Evolutionary conservation across 2,888 invertebrate genomes (phyloP), one percentile per base, ranked within the genome.

Genomic region (Pelosia muscerda): DNA sequence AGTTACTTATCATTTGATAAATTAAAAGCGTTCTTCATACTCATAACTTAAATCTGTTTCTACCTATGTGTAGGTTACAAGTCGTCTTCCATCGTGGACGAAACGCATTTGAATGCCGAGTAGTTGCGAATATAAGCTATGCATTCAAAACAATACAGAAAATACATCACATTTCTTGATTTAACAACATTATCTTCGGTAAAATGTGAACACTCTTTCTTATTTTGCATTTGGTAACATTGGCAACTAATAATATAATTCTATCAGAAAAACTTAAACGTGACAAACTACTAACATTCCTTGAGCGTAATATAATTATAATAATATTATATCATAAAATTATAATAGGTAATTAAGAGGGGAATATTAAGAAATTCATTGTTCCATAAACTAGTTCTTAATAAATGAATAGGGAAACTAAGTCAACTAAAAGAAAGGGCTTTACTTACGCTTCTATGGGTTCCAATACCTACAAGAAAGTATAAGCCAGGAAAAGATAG

Each of bases 371-470:
- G 88, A 88, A 90, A 90, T 89, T 88, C 90, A 92, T 92, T 91
- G 91, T 88, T 87, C 82, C 83, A 86, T 83, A 84, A 76, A 81
- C 83, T 85, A 89, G 87, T 90, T 88, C 88, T 88, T 87, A 86
- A 72, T 76, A 28, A 28, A 57, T 23, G 55, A 25, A 78, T 75
- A 84, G 73, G 84, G 81, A 84, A 85, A 82, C 73, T 84, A 86
- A 83, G 82, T 68, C 80, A 82, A 83, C 63, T 79, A 77, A 72
- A 68, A 81, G 79, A 72, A 68, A 81, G 79, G 76, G 77, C 75
- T 83, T 82, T 75, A 81, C 87, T 86, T 84, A 85, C 76, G 76
- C 73, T 77, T 76, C 79, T 79, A 83, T 81, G 76, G 76, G 81
- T 79, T 74, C 76, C 71, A 83, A 82, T 82, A 81, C 79, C 82